A percentile compares a stretch with the other conserved stretches of the same genome.
These are phyloP conservation scores for Pseudochirops corinnae DNA, from an alignment of 2,797 vertebrate species.

Conservation along the genomic window DNA sequence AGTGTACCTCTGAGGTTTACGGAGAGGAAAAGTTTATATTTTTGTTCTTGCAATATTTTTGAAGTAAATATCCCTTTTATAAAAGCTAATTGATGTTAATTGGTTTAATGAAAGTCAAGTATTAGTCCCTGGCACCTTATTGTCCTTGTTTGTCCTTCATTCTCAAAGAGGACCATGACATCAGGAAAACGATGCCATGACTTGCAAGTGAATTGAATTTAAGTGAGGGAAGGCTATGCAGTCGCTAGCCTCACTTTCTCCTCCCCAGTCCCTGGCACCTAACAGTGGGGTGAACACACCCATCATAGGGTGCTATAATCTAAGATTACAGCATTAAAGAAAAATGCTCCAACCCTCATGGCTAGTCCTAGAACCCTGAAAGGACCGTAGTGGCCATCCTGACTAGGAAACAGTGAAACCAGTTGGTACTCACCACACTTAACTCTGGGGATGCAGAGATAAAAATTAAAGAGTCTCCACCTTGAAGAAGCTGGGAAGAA, in stretches of 20 bases:
- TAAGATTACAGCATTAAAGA: background rate
- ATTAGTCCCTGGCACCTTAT: background rate
- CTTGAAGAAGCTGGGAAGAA: background rate
- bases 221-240: too few relatives aligned
- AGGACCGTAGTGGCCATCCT: background rate
- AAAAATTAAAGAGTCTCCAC: background rate
- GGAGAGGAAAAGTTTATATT: background rate
- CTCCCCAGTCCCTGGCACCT: background rate
- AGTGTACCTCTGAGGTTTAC: background rate
- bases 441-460: background rate
- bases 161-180: too few relatives aligned
- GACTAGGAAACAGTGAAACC: background rate
- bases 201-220: too few relatives aligned
- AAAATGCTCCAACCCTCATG: background rate
- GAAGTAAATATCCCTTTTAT: background rate
- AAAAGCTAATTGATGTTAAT: background rate
- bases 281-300: background rate
- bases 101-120: background rate
- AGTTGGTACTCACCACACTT: background rate
- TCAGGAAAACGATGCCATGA: too few relatives aligned
- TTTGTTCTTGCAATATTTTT: background rate
- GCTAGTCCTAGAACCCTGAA: background rate
- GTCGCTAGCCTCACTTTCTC: too few relatives aligned
- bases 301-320: background rate
- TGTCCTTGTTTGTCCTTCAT: too few relatives aligned